Conservation (phyloP, 2,797 vertebrate species). For the Sebastes cheni region DNA sequence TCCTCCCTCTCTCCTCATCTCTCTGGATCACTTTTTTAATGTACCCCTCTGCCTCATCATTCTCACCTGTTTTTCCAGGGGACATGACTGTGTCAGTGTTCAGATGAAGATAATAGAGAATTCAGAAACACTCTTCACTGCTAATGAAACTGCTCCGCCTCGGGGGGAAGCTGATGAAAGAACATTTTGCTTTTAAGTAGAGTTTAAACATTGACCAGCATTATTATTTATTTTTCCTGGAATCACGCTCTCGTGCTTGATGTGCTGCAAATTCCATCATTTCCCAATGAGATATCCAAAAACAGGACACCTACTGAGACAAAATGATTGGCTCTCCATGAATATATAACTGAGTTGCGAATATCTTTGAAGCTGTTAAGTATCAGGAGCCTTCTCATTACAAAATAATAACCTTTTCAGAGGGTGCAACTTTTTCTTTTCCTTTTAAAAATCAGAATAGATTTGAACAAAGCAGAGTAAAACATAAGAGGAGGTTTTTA, state of each 20-base stretch:
- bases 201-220: constrained; percentile 19
- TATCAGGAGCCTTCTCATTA: constrained; percentile 6
- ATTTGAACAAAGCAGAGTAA: not conserved
- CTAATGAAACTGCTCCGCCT: constrained; percentile 22
- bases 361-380: not conserved
- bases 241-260: not conserved
- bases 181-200: constrained; percentile 18
- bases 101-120: constrained; percentile 23
- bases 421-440: not conserved
- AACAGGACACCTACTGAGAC: constrained; percentile 20
- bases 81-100: not conserved
- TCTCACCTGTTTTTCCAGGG: constrained; percentile 5
- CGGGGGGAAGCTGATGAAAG: constrained; percentile 13
- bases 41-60: not conserved
- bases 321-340: constrained; percentile 6
- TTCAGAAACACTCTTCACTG: constrained; percentile 3
- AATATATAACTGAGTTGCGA: not conserved
- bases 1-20: not conserved
- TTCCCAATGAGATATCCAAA: constrained; percentile 12
- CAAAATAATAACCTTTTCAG: not conserved
- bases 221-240: constrained; percentile 5
- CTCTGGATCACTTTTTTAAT: not conserved
- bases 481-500: not conserved
- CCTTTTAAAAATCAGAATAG: not conserved
- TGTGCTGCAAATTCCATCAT: not conserved